Conservation (phyloP, 1,140 invertebrate species). For the Plectus sambesii region DNA sequence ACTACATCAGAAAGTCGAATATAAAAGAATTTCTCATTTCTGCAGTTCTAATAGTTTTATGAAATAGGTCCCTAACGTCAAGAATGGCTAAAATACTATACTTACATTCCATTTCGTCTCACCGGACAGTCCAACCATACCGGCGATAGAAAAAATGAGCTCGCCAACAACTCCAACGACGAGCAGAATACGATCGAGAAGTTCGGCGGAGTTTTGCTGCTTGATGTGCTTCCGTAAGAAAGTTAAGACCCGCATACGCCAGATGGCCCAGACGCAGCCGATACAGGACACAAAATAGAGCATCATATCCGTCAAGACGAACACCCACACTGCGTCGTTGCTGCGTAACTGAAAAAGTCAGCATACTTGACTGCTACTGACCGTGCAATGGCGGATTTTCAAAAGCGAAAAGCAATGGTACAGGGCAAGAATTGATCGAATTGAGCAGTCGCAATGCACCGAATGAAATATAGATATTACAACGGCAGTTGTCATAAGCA, state of each 20-base stretch:
- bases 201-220: constrained; percentile 23
- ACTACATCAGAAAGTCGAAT: no score
- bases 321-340: no score
- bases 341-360: no score
- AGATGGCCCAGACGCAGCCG: constrained; percentile 35
- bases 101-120: constrained; percentile 33
- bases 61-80: no score
- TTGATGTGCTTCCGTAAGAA: not conserved
- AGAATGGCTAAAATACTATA: no score
- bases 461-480: constrained; percentile 4
- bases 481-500: constrained; percentile 17
- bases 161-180: constrained; percentile 39
- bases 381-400: no score
- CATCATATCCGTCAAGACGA: no score
- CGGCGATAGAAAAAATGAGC: constrained; percentile 41
- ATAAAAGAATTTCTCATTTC: no score
- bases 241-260: constrained; percentile 31
- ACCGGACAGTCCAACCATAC: constrained; percentile 37
- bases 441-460: constrained; percentile 4
- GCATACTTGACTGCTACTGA: no score
- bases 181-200: constrained; percentile 39
- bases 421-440: constrained; percentile 25
- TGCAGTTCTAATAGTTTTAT: no score
- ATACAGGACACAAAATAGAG: no score
- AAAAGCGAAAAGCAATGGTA: no score